These are phyloP conservation scores for Orchesella cincta DNA, from an alignment of 1,140 invertebrate species.

Conservation along the genomic window DNA sequence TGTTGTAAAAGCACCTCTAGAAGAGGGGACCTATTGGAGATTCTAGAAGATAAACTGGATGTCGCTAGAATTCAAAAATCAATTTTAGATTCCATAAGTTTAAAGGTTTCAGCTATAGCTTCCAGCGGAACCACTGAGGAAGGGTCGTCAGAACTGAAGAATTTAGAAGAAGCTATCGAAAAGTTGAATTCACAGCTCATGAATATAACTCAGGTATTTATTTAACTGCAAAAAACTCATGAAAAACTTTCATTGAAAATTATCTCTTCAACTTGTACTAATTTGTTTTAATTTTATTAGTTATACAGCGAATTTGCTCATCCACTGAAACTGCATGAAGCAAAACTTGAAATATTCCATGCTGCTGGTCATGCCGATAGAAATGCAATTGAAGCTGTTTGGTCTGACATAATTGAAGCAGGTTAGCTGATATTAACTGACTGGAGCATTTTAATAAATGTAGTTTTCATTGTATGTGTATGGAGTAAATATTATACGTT, in stretches of 20 bases:
- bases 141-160: slow-evolving; percentile 56
- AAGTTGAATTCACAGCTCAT: slow-evolving; percentile 62
- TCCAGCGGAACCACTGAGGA: slow-evolving; percentile 68
- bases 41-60: slow-evolving; percentile 92
- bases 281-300: slow-evolving; percentile 58
- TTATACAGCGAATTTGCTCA: slow-evolving; percentile 66
- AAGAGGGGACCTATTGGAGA: slow-evolving; percentile 81
- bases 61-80: slow-evolving; percentile 76
- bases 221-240: slow-evolving; percentile 64
- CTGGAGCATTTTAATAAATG: not conserved
- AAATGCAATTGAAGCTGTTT: slow-evolving; percentile 60
- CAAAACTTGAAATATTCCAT: slow-evolving; percentile 62
- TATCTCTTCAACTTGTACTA: slow-evolving; percentile 45
- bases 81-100: slow-evolving; percentile 52
- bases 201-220: slow-evolving; percentile 60
- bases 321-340: slow-evolving; percentile 60
- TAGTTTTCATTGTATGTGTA: not conserved
- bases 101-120: slow-evolving; percentile 53
- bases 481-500: not conserved
- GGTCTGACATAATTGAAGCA: slow-evolving; percentile 62
- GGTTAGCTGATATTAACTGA: slow-evolving; percentile 54
- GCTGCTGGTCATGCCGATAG: slow-evolving; percentile 61
- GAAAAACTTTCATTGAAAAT: slow-evolving; percentile 34
- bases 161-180: slow-evolving; percentile 55
- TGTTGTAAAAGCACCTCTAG: slow-evolving; percentile 80